Percentiles rank a stretch among this genome's conserved stretches.
Conservation (phyloP, 2,888 invertebrate species). For the Drosophila hamatofila region DNA sequence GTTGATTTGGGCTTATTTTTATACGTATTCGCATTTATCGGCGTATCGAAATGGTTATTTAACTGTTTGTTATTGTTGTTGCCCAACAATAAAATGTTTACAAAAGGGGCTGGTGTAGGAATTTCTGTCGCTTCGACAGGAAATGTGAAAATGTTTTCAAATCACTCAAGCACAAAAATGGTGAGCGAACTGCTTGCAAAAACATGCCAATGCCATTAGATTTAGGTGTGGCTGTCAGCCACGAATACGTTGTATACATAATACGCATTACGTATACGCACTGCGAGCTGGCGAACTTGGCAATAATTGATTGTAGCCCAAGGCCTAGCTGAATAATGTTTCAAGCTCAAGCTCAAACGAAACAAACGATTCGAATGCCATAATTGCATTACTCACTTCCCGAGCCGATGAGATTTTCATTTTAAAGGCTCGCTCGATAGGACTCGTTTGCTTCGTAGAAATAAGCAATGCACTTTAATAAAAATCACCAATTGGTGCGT, state of each 20-base stretch:
- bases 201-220: conserved; percentile 20
- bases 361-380: neutral
- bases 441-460: too few relatives aligned
- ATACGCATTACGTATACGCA: conserved; percentile 42
- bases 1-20: conserved; percentile 29
- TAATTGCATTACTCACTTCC: neutral
- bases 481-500: conserved; percentile 46
- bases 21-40: conserved; percentile 11
- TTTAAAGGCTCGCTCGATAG: conserved; percentile 25
- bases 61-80: conserved; percentile 36
- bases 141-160: conserved; percentile 67
- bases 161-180: conserved; percentile 55
- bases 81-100: conserved; percentile 16
- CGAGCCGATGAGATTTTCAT: conserved; percentile 26
- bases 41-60: conserved; percentile 39
- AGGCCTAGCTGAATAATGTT: neutral
- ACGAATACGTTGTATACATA: conserved; percentile 4
- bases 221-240: conserved; percentile 35
- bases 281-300: conserved; percentile 4
- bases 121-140: conserved; percentile 38
- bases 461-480: conserved; percentile 28
- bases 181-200: conserved; percentile 4
- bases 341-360: neutral
- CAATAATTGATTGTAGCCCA: conserved; percentile 2
- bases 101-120: neutral